Evolutionary conservation across 2,888 invertebrate genomes (phyloP).

Genomic region (Cephus nigrinus): DNA sequence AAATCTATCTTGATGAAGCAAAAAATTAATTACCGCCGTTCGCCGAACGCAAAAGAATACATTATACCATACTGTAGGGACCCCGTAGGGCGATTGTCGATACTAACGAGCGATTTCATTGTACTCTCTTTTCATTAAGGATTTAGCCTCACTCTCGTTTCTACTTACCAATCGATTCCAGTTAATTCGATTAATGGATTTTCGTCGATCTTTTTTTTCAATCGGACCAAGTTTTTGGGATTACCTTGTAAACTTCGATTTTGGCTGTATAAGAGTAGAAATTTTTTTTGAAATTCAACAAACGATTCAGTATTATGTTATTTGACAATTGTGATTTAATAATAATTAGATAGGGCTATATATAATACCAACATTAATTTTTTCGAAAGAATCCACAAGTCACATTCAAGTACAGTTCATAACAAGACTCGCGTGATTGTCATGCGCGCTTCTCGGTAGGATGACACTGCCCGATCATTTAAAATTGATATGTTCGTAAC

Average conservation of each 20-base stretch:
- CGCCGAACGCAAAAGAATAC: constrained; percentile 9
- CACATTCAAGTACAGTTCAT: neutral
- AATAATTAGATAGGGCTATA: neutral
- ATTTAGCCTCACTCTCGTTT: neutral
- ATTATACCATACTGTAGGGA: neutral
- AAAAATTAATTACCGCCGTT: constrained; percentile 22
- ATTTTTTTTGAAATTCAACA: neutral
- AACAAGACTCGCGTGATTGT: neutral
- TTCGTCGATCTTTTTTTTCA: neutral
- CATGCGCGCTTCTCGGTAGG: neutral
- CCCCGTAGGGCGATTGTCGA: neutral
- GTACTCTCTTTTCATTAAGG: neutral
- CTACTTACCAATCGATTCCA: neutral
- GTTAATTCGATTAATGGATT: neutral
- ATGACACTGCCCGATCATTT: neutral
- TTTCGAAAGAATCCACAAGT: neutral
- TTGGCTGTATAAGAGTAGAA: no score
- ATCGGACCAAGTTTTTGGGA: no score
- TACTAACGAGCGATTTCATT: neutral
- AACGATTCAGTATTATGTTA: neutral
- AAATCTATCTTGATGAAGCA: constrained; percentile 15
- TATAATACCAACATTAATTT: neutral
- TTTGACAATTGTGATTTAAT: neutral
- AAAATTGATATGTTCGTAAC: neutral
- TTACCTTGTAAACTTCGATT: neutral